phyloP scores from a whole-genome alignment of 2,797 vertebrate species.

The Bovichtus diacanthus region DNA sequence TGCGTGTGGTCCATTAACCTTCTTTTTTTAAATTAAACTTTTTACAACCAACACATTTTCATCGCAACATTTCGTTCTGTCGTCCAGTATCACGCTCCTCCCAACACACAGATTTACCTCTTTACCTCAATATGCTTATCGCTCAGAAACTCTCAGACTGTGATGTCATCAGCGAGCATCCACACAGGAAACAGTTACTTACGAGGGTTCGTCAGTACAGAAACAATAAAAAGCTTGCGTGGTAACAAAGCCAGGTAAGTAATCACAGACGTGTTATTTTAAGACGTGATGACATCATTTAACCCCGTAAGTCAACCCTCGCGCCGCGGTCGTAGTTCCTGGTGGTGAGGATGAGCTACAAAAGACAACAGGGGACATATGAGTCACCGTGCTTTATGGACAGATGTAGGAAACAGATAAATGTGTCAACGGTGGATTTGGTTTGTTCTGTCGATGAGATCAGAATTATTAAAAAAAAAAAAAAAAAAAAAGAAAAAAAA shows the following conservation, averaged over 20 bases:
- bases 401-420: constrained; percentile 45
- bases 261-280: constrained; percentile 40
- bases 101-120: neutral
- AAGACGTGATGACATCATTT: constrained; percentile 60
- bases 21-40: constrained; percentile 14
- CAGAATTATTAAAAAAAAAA: neutral
- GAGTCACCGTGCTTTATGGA: constrained; percentile 50
- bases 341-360: constrained; percentile 51
- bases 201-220: constrained; percentile 38
- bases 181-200: constrained; percentile 24
- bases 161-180: constrained; percentile 54
- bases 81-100: neutral
- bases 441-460: constrained; percentile 20
- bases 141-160: constrained; percentile 32
- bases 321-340: constrained; percentile 26
- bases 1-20: constrained; percentile 54
- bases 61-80: no score
- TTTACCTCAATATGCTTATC: constrained; percentile 17
- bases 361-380: constrained; percentile 39
- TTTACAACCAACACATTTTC: constrained; percentile 14
- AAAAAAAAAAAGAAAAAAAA: no score
- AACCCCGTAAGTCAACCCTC: constrained; percentile 46
- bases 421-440: constrained; percentile 13
- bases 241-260: constrained; percentile 54
- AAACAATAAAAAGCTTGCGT: constrained; percentile 42